A percentile compares a stretch with the other conserved stretches of the same genome.
Conservation (phyloP, 2,888 invertebrate species). For the Suillia variegata region DNA sequence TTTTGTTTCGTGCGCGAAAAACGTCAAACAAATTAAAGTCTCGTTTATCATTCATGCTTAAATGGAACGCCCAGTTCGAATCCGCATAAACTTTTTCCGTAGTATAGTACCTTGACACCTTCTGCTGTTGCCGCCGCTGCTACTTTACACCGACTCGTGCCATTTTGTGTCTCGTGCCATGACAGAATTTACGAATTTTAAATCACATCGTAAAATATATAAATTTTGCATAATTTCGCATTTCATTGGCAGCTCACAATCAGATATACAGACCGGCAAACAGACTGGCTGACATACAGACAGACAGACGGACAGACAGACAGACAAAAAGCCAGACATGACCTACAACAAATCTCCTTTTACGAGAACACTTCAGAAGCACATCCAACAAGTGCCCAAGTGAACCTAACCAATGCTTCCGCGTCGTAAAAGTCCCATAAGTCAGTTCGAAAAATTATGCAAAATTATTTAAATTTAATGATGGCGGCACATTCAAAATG, state of each 20-base stretch:
- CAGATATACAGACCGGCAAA: background rate
- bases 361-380: background rate
- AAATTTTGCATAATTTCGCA: background rate
- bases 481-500: slow-evolving; percentile 29
- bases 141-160: too few species aligned
- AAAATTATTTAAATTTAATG: slow-evolving; percentile 58
- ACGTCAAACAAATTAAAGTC: too few species aligned
- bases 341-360: too few species aligned
- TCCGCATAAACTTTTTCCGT: background rate
- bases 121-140: background rate
- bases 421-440: slow-evolving; percentile 50
- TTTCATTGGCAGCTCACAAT: background rate
- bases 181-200: background rate
- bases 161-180: too few species aligned
- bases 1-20: too few species aligned
- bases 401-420: too few species aligned
- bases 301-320: background rate
- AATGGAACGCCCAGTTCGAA: background rate
- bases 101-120: background rate
- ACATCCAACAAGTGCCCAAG: slow-evolving; percentile 42
- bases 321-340: background rate
- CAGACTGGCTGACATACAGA: background rate
- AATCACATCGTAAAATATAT: background rate
- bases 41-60: background rate
- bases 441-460: slow-evolving; percentile 57